A percentile compares a stretch with the other conserved stretches of the same genome.
Evolutionary conservation across 2,113 vertebrate genomes (phyloP).

Genomic region (Pycnonotus jocosus): DNA sequence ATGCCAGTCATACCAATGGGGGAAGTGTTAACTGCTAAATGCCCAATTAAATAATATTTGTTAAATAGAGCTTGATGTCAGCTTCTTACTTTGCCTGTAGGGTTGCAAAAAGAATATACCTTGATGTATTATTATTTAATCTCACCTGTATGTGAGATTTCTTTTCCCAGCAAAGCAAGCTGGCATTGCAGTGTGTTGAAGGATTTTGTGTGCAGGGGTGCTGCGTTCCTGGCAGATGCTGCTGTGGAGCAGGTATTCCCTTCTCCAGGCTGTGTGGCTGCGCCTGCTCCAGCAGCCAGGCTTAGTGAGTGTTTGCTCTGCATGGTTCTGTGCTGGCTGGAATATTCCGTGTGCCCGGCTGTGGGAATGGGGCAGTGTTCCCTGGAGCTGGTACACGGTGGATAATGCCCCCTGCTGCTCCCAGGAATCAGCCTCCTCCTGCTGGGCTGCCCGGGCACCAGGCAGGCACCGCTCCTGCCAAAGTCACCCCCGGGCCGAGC

Average conservation of each 20-base stretch:
- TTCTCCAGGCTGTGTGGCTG: fast-evolving
- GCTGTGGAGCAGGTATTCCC: neutral
- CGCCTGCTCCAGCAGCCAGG: neutral
- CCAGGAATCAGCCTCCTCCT: neutral
- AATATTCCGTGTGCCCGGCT: neutral
- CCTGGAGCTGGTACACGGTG: fast-evolving
- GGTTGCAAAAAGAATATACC: neutral
- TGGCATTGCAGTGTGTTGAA: neutral
- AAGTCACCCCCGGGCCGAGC: fast-evolving
- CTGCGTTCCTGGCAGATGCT: fast-evolving
- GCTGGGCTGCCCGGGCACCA: neutral
- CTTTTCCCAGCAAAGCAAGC: neutral
- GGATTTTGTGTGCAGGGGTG: neutral
- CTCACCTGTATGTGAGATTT: neutral
- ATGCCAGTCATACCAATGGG: neutral
- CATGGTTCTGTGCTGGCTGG: fast-evolving
- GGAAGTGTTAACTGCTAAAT: neutral
- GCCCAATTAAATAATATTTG: neutral
- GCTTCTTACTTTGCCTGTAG: neutral
- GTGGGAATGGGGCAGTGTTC: neutral
- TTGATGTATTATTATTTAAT: neutral
- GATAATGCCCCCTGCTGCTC: neutral
- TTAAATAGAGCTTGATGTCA: neutral
- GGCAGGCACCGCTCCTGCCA: neutral
- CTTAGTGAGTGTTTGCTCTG: fast-evolving